These are phyloP conservation scores for Mellivora capensis DNA, from an alignment of 2,113 vertebrate species.

Conservation along the genomic window DNA sequence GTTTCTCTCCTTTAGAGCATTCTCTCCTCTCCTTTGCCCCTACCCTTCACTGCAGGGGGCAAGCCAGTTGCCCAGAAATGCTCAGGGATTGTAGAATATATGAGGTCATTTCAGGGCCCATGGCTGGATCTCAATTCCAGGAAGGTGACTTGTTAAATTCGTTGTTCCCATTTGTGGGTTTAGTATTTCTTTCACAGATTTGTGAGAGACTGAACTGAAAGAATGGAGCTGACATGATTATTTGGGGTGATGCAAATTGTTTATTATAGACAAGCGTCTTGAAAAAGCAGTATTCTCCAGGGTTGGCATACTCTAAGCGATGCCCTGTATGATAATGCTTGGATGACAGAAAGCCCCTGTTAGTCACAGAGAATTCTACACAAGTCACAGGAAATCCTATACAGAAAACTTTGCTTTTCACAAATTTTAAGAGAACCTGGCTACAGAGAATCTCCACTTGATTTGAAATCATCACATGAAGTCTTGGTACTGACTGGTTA, in stretches of 20 bases:
- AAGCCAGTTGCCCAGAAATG: background rate
- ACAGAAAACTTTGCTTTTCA: background rate
- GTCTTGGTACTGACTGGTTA: background rate
- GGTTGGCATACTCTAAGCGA: background rate
- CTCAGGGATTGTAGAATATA: background rate
- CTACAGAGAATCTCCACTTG: background rate
- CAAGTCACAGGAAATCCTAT: background rate
- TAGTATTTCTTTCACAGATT: background rate
- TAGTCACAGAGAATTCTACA: background rate
- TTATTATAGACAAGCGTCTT: background rate
- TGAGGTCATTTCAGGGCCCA: background rate
- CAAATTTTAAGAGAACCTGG: background rate
- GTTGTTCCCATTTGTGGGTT: background rate
- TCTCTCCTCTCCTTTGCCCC: background rate
- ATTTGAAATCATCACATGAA: background rate
- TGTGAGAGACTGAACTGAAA: background rate
- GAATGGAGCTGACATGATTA: background rate
- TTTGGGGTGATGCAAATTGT: background rate
- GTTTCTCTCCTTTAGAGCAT: background rate
- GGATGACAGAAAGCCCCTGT: background rate
- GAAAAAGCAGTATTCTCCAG: background rate
- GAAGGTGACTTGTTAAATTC: background rate
- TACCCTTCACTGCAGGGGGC: accelerated
- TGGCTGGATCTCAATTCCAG: background rate
- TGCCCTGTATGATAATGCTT: too few species aligned